These are phyloP conservation scores for Brachypalpus laphriformis DNA, from an alignment of 2,888 invertebrate genomes.

Conservation along the genomic window DNA sequence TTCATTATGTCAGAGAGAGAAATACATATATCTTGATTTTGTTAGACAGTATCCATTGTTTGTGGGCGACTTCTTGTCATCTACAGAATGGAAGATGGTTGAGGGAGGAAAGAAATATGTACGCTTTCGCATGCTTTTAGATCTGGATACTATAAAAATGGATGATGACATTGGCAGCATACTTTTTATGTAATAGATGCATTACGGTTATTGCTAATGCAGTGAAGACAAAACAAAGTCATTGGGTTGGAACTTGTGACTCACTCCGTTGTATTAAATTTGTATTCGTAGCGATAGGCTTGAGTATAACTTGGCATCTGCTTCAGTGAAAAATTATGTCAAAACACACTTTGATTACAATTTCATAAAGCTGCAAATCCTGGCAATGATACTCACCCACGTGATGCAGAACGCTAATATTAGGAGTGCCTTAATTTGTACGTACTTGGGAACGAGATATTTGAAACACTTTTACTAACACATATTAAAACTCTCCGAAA, in stretches of 20 bases:
- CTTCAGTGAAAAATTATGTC: no score
- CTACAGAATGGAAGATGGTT: neutral
- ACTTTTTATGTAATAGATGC: constrained; percentile 10
- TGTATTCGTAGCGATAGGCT: no score
- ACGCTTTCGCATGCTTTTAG: constrained; percentile 41
- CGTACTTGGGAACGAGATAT: no score
- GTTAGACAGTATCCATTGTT: constrained; percentile 63
- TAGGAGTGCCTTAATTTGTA: no score
- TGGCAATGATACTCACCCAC: no score
- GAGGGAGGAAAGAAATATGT: constrained; percentile 8
- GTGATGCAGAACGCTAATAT: no score
- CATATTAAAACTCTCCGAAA: no score
- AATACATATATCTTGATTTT: constrained; percentile 74
- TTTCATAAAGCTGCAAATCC: no score
- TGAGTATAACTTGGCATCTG: no score
- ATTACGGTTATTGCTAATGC: constrained; percentile 41
- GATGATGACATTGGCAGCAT: neutral
- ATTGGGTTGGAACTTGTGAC: constrained; percentile 2
- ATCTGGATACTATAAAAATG: neutral
- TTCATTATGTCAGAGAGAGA: constrained; percentile 71
- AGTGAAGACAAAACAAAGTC: constrained; percentile 28
- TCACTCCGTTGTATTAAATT: no score
- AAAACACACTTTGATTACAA: no score
- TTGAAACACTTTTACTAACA: no score
- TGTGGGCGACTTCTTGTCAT: constrained; percentile 53